phyloP scores from a whole-genome alignment of 2,888 invertebrate genomes.

The Drosophila suboccidentalis region DNA sequence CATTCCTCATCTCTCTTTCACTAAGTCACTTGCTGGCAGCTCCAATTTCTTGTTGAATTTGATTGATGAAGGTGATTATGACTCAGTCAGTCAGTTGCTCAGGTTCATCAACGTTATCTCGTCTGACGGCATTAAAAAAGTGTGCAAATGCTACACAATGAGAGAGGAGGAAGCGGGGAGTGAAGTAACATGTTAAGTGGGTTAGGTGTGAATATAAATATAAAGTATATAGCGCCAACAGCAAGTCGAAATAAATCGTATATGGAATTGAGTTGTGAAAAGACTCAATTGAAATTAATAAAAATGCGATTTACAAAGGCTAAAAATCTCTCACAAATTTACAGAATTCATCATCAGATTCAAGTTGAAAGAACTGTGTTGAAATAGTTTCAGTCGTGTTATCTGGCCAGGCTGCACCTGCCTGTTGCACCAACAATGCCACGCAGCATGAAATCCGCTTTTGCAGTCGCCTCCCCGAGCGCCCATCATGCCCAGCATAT shows the following conservation, averaged over 20 bases:
- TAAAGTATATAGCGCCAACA: conserved; percentile 38
- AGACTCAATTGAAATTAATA: conserved; percentile 2
- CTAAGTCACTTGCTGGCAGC: conserved; percentile 30
- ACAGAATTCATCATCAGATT: neutral
- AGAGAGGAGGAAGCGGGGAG: neutral
- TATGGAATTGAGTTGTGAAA: conserved; percentile 41
- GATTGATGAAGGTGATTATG: conserved; percentile 75
- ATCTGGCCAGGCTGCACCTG: conserved; percentile 30
- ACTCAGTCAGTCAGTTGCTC: conserved; percentile 53
- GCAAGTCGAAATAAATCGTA: conserved; percentile 30
- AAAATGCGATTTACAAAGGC: neutral
- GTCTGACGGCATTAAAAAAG: conserved; percentile 32
- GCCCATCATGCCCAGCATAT: conserved; percentile 31
- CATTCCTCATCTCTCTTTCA: conserved; percentile 2
- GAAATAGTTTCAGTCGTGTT: conserved; percentile 11
- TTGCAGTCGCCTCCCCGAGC: neutral
- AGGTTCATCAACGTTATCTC: conserved; percentile 25
- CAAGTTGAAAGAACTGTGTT: neutral
- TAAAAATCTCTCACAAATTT: neutral
- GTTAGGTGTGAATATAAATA: conserved; percentile 60
- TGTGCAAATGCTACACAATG: conserved; percentile 25
- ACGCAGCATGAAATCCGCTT: conserved; percentile 19
- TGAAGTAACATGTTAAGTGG: conserved; percentile 48
- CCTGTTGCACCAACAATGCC: conserved; percentile 27
- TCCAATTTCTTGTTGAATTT: conserved; percentile 54